Evolutionary conservation across 2,113 vertebrate genomes (phyloP).

Genomic region (Alectura lathami): DNA sequence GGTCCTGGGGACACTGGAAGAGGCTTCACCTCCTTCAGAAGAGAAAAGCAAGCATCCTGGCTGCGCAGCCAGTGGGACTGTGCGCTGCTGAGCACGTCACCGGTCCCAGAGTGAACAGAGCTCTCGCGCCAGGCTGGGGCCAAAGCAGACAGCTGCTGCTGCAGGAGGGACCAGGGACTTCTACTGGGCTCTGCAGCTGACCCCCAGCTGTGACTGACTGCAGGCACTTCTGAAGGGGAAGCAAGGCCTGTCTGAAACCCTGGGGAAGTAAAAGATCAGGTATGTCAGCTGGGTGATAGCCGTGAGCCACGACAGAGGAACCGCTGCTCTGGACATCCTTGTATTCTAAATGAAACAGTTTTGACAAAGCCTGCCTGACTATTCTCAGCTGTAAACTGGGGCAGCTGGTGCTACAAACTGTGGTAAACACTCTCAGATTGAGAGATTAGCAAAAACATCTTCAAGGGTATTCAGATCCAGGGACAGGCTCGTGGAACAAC

Average conservation of each 20-base stretch:
- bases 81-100: neutral
- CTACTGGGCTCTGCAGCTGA: neutral
- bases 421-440: neutral
- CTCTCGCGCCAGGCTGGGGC: neutral
- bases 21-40: neutral
- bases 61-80: fast-evolving
- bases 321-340: neutral
- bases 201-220: neutral
- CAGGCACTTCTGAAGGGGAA: neutral
- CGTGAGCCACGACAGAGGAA: neutral
- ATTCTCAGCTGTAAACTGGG: neutral
- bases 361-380: neutral
- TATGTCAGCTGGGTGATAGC: neutral
- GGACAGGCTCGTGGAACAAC: neutral
- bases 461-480: neutral
- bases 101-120: neutral
- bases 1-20: fast-evolving
- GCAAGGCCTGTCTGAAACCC: neutral
- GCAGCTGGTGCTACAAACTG: neutral
- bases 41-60: fast-evolving
- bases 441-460: neutral
- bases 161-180: neutral
- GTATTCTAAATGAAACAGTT: neutral
- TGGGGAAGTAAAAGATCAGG: neutral
- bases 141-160: neutral